Evolutionary conservation across 1,140 invertebrate species (phyloP).

Genomic region (Papilio dardanus): DNA sequence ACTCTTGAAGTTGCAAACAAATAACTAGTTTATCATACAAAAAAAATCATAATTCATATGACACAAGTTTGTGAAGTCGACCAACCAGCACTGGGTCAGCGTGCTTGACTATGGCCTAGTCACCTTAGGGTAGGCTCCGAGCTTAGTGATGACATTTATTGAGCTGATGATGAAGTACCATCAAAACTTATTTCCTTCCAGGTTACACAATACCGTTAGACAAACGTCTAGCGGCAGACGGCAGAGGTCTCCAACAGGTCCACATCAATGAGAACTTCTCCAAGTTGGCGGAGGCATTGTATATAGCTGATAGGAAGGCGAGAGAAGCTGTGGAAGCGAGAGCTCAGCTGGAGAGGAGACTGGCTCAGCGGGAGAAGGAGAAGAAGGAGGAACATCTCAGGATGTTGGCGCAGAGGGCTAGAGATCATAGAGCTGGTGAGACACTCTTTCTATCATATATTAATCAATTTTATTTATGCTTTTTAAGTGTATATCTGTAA

Average conservation of each 20-base stretch:
- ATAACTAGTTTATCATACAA: too few relatives aligned
- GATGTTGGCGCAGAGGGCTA: conserved; percentile 96
- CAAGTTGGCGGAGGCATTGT: conserved; percentile 97
- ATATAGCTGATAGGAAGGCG: conserved; percentile 99
- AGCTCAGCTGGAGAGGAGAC: conserved; percentile 97
- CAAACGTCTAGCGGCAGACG: conserved; percentile 99
- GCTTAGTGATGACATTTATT: too few relatives aligned
- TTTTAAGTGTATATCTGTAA: too few relatives aligned
- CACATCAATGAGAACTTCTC: conserved; percentile 99
- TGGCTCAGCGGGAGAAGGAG: conserved; percentile 99
- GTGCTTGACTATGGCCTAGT: too few relatives aligned
- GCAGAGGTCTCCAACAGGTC: conserved; percentile 97
- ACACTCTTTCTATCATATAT: too few relatives aligned
- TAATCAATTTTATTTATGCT: too few relatives aligned
- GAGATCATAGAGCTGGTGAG: conserved; percentile 95
- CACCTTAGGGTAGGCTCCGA: too few relatives aligned
- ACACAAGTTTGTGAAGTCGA: too few relatives aligned
- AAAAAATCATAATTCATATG: too few relatives aligned
- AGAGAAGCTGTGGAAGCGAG: conserved; percentile 98
- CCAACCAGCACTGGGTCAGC: too few relatives aligned
- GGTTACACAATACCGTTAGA: conserved; percentile 99
- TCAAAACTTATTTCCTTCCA: conserved; percentile 77
- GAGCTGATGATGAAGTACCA: too few relatives aligned
- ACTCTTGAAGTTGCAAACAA: too few relatives aligned
- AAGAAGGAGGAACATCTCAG: conserved; percentile 98